phyloP scores from a whole-genome alignment of 2,797 vertebrate species.

The Sparus aurata region DNA sequence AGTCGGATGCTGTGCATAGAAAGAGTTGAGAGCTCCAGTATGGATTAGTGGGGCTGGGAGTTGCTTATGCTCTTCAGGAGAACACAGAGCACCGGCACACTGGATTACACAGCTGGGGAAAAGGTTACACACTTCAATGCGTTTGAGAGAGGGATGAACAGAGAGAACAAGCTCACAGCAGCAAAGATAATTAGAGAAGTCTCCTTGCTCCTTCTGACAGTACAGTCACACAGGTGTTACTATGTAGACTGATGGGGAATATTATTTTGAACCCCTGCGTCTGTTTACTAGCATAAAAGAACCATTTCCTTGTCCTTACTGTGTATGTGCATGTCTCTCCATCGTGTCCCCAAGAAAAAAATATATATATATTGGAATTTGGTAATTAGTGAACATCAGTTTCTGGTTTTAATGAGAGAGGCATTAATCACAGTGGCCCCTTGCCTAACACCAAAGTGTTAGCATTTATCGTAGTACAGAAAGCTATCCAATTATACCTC shows the following conservation, averaged over 20 bases:
- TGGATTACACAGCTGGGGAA: conserved; percentile 75
- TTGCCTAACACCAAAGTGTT: conserved; percentile 55
- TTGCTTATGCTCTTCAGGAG: conserved; percentile 76
- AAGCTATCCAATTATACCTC: conserved; percentile 46
- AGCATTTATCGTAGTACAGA: conserved; percentile 44
- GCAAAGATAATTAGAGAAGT: conserved; percentile 64
- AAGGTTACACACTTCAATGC: conserved; percentile 74
- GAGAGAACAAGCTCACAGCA: conserved; percentile 60
- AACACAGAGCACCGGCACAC: conserved; percentile 65
- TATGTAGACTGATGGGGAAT: conserved; percentile 13
- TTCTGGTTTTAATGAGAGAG: conserved; percentile 61
- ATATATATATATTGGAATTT: conserved; percentile 51
- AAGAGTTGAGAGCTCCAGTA: conserved; percentile 63
- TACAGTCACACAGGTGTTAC: conserved; percentile 44
- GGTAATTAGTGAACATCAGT: conserved; percentile 48
- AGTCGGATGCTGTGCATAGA: conserved; percentile 59
- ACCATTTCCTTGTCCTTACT: not conserved
- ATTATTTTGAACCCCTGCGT: conserved; percentile 13
- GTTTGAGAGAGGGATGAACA: conserved; percentile 60
- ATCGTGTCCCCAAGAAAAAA: conserved; percentile 15
- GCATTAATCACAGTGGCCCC: conserved; percentile 55
- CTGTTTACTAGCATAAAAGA: conserved; percentile 25
- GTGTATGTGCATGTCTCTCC: conserved; percentile 8
- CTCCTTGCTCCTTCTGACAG: conserved; percentile 43
- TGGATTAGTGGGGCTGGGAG: conserved; percentile 74